Percentiles rank a stretch among this genome's conserved stretches.
Evolutionary conservation across 2,797 vertebrate species (phyloP).

Genomic region (Aplochiton taeniatus): DNA sequence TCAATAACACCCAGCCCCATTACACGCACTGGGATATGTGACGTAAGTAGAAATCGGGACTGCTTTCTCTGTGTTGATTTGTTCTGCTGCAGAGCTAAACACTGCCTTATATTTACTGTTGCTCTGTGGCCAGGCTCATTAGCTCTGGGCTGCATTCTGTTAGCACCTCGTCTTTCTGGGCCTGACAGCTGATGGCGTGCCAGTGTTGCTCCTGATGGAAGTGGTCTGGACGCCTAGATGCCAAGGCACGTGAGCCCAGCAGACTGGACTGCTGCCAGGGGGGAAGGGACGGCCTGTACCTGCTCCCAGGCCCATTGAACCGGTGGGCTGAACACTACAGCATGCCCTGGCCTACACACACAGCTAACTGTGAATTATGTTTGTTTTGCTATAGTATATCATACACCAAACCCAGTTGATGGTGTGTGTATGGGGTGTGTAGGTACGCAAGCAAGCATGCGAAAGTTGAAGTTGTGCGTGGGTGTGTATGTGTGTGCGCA

Average conservation of each 20-base stretch:
- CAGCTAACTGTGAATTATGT: background rate
- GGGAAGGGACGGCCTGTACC: background rate
- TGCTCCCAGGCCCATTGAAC: no score
- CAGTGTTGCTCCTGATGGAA: background rate
- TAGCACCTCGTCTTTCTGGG: background rate
- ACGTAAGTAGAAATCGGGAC: no score
- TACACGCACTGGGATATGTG: no score
- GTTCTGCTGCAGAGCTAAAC: no score
- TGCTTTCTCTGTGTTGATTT: no score
- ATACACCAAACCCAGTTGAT: background rate
- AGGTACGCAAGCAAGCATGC: constrained; percentile 12
- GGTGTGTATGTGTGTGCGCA: background rate
- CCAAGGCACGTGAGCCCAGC: background rate
- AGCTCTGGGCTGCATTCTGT: no score
- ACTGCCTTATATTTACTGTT: no score
- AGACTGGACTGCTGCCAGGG: background rate
- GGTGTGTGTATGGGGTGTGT: constrained; percentile 5
- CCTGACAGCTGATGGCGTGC: background rate
- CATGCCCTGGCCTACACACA: background rate
- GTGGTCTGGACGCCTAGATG: background rate
- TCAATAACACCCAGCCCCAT: no score
- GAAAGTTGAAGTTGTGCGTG: constrained; percentile 13
- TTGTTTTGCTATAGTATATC: background rate
- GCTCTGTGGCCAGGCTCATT: no score
- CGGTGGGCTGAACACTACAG: no score